phyloP scores from a whole-genome alignment of 2,888 invertebrate genomes.

The Syritta pipiens region DNA sequence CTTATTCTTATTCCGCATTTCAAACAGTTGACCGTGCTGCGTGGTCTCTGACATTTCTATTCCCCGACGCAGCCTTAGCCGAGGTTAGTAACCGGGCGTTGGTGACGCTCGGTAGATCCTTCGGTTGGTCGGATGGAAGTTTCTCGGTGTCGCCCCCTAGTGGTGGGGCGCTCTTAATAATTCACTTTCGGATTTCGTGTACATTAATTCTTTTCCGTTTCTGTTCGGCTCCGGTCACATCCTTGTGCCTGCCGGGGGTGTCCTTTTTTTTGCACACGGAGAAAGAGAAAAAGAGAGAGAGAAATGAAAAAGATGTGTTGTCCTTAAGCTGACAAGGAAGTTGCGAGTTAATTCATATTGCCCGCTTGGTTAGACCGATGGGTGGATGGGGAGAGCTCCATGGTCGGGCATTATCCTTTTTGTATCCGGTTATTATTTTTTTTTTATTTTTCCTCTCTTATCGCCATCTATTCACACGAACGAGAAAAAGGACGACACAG shows the following conservation, averaged over 20 bases:
- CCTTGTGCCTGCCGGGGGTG: too few relatives aligned
- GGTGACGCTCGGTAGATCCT: too few relatives aligned
- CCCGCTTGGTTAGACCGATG: not conserved
- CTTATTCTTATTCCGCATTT: constrained; percentile 47
- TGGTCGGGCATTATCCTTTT: constrained; percentile 38
- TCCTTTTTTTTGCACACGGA: too few relatives aligned
- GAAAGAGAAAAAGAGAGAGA: too few relatives aligned
- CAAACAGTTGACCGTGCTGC: constrained; percentile 40
- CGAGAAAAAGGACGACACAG: not conserved
- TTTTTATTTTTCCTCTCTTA: not conserved
- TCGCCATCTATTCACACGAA: not conserved
- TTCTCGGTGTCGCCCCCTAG: too few relatives aligned
- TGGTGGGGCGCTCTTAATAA: constrained; percentile 64
- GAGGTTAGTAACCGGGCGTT: constrained; percentile 63
- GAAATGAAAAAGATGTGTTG: constrained; percentile 36
- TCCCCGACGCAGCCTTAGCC: constrained; percentile 25
- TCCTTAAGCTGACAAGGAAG: constrained; percentile 62
- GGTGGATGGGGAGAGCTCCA: constrained; percentile 25
- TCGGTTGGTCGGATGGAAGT: too few relatives aligned
- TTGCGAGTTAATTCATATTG: constrained; percentile 43
- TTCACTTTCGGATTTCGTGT: constrained; percentile 62
- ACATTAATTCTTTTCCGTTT: constrained; percentile 51
- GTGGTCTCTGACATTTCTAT: constrained; percentile 37
- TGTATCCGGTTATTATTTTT: constrained; percentile 6
- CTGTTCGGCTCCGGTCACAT: constrained; percentile 3